These are phyloP conservation scores for Campoplex nolae DNA, from an alignment of 2,888 invertebrate genomes.

Conservation along the genomic window DNA sequence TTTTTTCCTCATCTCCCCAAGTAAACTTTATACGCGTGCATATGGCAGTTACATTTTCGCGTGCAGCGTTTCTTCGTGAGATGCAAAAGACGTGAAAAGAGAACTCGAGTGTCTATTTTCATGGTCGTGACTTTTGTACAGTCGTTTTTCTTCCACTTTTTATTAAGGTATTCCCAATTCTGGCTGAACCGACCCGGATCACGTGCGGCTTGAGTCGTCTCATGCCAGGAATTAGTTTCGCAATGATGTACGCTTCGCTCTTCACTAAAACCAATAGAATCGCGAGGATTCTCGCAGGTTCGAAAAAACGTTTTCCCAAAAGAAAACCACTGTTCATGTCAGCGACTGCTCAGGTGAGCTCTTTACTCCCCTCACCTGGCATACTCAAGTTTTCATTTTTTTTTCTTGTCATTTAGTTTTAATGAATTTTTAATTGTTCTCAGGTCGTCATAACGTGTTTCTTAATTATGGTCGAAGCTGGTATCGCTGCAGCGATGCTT, in stretches of 20 bases:
- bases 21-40: not conserved
- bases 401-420: not conserved
- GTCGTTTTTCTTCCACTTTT: constrained; percentile 19
- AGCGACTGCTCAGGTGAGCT: constrained; percentile 85
- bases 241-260: constrained; percentile 90
- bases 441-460: constrained; percentile 88
- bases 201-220: constrained; percentile 87
- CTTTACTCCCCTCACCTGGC: not conserved
- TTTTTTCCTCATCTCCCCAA: not conserved
- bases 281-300: constrained; percentile 90
- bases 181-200: constrained; percentile 87
- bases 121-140: not conserved
- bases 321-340: constrained; percentile 89
- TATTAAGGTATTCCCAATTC: constrained; percentile 86
- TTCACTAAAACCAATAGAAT: constrained; percentile 93
- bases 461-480: constrained; percentile 89
- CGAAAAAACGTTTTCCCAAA: constrained; percentile 90
- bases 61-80: not conserved
- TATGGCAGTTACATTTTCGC: not conserved
- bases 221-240: constrained; percentile 88
- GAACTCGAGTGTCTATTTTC: not conserved
- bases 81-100: not conserved
- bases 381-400: not conserved
- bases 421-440: constrained; percentile 45
- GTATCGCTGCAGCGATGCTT: constrained; percentile 87